phyloP scores from a whole-genome alignment of 2,888 invertebrate genomes.

The Tetragonula carbonaria region DNA sequence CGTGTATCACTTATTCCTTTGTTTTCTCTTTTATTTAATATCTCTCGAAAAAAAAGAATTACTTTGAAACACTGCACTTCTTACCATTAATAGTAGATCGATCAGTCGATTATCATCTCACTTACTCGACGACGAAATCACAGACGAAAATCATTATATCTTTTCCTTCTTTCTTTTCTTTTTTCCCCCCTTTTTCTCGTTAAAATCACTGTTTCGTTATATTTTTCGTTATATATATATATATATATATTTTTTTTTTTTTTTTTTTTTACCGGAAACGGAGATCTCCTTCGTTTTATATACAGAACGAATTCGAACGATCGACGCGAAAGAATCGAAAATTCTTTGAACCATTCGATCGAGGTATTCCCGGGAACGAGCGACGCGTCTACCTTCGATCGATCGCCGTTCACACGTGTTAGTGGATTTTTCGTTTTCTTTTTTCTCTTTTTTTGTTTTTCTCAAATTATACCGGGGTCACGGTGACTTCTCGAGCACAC shows the following conservation, averaged over 20 bases:
- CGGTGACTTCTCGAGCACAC: conserved; percentile 71
- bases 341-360: not conserved
- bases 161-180: conserved; percentile 8
- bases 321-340: not conserved
- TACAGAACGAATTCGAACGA: not conserved
- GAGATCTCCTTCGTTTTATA: no score
- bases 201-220: conserved; percentile 10
- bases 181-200: not conserved
- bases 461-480: conserved; percentile 40
- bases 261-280: not conserved
- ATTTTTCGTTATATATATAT: not conserved
- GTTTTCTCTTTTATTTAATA: conserved; percentile 25
- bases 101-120: conserved; percentile 33
- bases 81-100: conserved; percentile 28
- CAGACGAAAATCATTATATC: conserved; percentile 51
- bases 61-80: conserved; percentile 63
- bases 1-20: conserved; percentile 44
- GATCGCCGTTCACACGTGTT: not conserved
- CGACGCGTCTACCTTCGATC: conserved; percentile 4
- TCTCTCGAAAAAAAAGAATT: conserved; percentile 19
- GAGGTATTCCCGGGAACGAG: not conserved
- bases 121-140: conserved; percentile 62
- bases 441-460: not conserved
- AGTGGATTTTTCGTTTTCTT: not conserved
- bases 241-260: not conserved